Evolutionary conservation across 2,113 vertebrate genomes (phyloP), one percentile per base, ranked within the genome.

Genomic region (Chaenocephalus aceratus): DNA sequence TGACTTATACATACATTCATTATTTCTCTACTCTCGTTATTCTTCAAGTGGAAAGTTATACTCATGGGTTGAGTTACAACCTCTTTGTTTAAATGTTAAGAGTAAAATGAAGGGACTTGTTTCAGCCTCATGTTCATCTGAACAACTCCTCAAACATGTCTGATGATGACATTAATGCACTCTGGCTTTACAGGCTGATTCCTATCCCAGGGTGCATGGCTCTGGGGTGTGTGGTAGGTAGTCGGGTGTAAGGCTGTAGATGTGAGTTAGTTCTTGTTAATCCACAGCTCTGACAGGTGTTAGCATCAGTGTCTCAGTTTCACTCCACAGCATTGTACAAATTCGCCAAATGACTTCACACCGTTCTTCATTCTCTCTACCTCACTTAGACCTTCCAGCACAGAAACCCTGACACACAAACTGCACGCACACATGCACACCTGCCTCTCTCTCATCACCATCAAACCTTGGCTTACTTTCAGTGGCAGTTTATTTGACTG

Each of bases 401-500:
- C 44, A 63, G n/a, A 53, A 56, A 69, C 64, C 67, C 34, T 21
- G 13, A 75, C 23, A 72, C 57, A 49, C 75, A 58, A 16, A 62
- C 34, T 18, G 16, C 59, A 62, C 7, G 2, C 58, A 41, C 13
- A 13, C 34, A 23, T 11, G 53, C 56, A 58, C 80, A 89, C 89
- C 73, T 79, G 70, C 64, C 75, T 87, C 77, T 76, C 26, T 88
- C 82, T 82, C 72, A 75, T 67, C 1, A 41, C 58, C 72, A 78
- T 87, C 86, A 88, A 83, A 85, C 58, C 79, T 70, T 82, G 88
- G 80, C 88, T 83, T 5, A 5, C 61, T 81, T 80, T 87, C 83
- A 75, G 56, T 56, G n/a, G 9, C 46, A 82, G 77, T 83, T 85
- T 68, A 70, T 86, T 86, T 90, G 83, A 89, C 63, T 88, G 76